Evolutionary conservation across 2,797 vertebrate genomes (phyloP).

Genomic region (Gallinago stenura): DNA sequence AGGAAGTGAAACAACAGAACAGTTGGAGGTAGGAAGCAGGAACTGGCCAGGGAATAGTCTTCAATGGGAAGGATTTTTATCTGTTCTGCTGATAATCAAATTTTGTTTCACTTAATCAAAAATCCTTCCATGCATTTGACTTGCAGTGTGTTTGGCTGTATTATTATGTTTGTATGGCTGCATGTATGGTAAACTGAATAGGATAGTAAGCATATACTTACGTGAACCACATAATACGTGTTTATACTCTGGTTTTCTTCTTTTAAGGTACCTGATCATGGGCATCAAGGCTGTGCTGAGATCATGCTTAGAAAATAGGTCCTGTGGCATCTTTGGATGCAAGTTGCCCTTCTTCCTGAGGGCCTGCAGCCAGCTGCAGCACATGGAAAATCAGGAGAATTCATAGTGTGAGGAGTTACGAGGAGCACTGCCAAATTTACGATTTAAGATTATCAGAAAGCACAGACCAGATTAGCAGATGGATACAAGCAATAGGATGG

Average conservation of each 20-base stretch:
- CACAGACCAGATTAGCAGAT: neutral
- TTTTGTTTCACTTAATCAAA: neutral
- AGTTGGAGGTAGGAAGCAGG: neutral
- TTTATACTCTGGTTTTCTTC: neutral
- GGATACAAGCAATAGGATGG: neutral
- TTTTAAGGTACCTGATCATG: neutral
- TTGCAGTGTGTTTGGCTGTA: neutral
- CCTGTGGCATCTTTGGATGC: neutral
- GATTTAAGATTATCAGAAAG: neutral
- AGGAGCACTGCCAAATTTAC: neutral
- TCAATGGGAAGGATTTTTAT: neutral
- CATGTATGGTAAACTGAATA: neutral
- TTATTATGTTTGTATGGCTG: neutral
- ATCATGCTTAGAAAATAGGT: neutral
- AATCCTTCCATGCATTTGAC: neutral
- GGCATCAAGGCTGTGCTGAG: neutral
- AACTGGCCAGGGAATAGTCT: neutral
- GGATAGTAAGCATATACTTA: neutral
- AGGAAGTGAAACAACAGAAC: neutral
- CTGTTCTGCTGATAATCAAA: neutral
- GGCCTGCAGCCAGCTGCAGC: neutral
- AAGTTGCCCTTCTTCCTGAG: neutral
- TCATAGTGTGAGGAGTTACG: neutral
- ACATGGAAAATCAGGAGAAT: neutral
- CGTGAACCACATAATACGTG: neutral